Conservation (phyloP, 2,797 vertebrate genomes). For the Muscicapa comitata region DNA sequence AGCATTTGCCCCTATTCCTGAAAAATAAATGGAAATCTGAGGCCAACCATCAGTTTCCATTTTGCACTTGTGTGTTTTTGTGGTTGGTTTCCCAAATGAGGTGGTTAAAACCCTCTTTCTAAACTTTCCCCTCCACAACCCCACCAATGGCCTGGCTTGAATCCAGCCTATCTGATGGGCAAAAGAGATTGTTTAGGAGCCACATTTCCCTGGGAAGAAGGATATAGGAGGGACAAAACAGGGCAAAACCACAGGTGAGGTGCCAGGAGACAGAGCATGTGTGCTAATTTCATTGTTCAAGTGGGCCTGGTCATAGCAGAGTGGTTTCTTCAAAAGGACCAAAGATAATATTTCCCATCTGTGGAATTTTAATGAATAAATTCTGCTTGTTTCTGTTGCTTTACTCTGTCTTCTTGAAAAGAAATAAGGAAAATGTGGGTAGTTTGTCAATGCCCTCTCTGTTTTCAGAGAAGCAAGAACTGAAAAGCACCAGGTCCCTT, state of each 20-base stretch:
- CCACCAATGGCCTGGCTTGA: neutral
- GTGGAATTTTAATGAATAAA: conserved; percentile 37
- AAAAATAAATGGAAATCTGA: neutral
- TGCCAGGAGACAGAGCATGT: neutral
- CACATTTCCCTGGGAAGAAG: neutral
- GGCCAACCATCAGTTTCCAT: neutral
- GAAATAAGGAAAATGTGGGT: neutral
- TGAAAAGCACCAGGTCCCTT: neutral
- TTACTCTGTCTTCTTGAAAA: neutral
- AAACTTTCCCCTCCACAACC: neutral
- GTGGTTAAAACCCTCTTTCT: neutral
- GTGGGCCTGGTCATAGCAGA: neutral
- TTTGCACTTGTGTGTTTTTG: neutral
- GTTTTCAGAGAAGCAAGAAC: neutral
- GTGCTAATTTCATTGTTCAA: neutral
- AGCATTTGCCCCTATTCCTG: neutral
- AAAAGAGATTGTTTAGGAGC: neutral
- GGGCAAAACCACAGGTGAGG: neutral
- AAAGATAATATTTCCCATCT: conserved; percentile 35
- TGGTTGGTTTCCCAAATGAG: neutral
- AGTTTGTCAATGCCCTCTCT: neutral
- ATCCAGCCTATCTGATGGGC: neutral
- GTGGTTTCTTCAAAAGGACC: neutral
- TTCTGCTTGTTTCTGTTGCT: neutral
- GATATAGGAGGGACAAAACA: neutral